A percentile compares a stretch with the other conserved stretches of the same genome.
Conservation (phyloP, 2,888 invertebrate genomes). For the Drosophila affinis region DNA sequence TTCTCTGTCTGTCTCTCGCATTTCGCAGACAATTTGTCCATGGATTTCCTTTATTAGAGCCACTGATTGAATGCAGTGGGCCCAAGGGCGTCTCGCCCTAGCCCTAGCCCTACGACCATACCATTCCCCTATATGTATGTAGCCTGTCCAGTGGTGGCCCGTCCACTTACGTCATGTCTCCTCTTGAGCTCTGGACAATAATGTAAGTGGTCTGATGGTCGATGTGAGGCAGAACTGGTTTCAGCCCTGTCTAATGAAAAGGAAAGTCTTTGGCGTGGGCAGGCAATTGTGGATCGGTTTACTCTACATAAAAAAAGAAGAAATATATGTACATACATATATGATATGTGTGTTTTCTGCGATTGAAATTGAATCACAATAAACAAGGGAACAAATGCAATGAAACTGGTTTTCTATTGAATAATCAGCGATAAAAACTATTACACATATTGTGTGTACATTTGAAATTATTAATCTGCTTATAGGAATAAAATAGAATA, state of each 20-base stretch:
- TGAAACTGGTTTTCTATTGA: conserved; percentile 5
- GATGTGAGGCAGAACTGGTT: conserved; percentile 22
- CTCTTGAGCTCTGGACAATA: conserved; percentile 29
- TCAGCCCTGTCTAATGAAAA: conserved; percentile 49
- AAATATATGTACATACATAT: background rate
- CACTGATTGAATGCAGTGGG: conserved; percentile 72
- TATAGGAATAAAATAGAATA: background rate
- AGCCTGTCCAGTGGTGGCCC: conserved; percentile 17
- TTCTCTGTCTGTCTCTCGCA: conserved; percentile 18
- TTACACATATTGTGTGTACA: background rate
- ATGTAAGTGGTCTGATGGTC: background rate
- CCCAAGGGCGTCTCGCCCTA: conserved; percentile 60
- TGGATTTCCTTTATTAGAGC: conserved; percentile 60
- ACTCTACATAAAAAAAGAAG: conserved; percentile 25
- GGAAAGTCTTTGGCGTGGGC: conserved; percentile 60
- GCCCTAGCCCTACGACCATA: background rate
- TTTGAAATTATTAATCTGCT: background rate
- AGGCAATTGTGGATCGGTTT: conserved; percentile 27
- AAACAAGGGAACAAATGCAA: background rate
- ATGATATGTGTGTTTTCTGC: background rate
- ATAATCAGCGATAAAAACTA: background rate
- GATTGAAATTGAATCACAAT: background rate
- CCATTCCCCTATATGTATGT: too few relatives aligned
- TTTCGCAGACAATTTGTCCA: conserved; percentile 46
- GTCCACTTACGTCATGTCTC: conserved; percentile 39